Evolutionary conservation across 1,140 invertebrate species (phyloP), one percentile per base, ranked within the genome.

Genomic region (Propsilocerus akamusi): DNA sequence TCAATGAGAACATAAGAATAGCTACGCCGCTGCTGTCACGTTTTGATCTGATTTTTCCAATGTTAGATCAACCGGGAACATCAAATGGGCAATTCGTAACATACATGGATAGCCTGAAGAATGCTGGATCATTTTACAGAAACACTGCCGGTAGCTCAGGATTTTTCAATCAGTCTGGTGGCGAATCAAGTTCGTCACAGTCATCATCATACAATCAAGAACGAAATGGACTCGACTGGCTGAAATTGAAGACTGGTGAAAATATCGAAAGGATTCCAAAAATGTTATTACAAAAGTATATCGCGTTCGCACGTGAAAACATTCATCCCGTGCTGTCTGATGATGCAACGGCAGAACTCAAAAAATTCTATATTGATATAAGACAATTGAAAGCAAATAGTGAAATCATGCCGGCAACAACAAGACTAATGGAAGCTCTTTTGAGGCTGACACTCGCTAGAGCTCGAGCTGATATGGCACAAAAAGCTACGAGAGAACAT

Each of bases 21-120:
- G 80, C 79, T 53, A 75, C 81, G 24, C 78, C 92, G 3, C 68
- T 97, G 46, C 64, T 97, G 4, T 94, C 89, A 4, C 72, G 93
- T 67, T 97, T 97, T 69, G 92, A 97, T 70, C 68, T 97, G 34
- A 80, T 94, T 30, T 97, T 95, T 63, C 82, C 97, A 49, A 68
- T 97, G 8, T 59, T 95, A 7, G 94, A 97, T 68, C 74, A 78
- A 62, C 85, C 90, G 14, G 76, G 91, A 70, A 77, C 50, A 30
- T 4, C 28, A 6, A 30, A 30, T 30, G 10, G n/a, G 6, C 10
- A 30, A 2, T 30, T 30, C 3, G 10, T 58, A 10, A 53, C 61
- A 1, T 58, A 62, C 47, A 54, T 58, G 8, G 60, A 59, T 0
- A 49, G 52, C 4, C 63, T 58, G 26, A 64, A 60, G 17, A n/a